phyloP scores from a whole-genome alignment of 35 echinoderm and acorn worm species.

The Eucidaris tribuloides region DNA sequence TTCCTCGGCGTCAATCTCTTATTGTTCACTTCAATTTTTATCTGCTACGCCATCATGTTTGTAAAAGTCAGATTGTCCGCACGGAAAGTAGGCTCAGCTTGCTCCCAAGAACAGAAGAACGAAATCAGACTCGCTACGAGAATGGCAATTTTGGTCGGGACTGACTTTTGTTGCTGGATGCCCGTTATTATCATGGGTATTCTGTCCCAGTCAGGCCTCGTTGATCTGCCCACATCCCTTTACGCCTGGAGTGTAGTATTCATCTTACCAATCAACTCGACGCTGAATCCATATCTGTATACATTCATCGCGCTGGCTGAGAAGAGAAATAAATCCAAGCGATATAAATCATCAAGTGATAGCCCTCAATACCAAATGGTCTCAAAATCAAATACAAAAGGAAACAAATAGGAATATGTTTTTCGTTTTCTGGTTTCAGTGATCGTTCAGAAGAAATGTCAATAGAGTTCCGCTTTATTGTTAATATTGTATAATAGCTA shows the following conservation, averaged over 20 bases:
- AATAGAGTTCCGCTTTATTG: no score
- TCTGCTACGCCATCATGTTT: constrained; percentile 57
- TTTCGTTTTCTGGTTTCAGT: no score
- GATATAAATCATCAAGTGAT: no score
- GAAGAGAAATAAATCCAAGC: neutral
- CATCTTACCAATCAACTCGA: constrained; percentile 64
- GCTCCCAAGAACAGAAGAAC: neutral
- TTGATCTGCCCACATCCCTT: constrained; percentile 25
- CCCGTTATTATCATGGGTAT: constrained; percentile 74
- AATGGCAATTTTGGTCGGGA: constrained; percentile 63
- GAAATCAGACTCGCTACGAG: constrained; percentile 49
- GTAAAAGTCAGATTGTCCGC: constrained; percentile 17
- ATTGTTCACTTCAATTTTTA: constrained; percentile 25
- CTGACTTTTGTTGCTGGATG: constrained; percentile 72
- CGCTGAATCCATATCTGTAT: constrained; percentile 66
- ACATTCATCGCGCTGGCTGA: neutral
- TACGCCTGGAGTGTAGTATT: constrained; percentile 48
- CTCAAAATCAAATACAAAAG: no score
- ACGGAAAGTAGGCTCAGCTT: neutral
- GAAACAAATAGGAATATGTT: no score
- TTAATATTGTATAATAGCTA: no score
- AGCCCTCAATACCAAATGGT: no score
- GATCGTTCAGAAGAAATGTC: no score
- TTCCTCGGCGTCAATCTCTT: constrained; percentile 50
- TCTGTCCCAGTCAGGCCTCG: constrained; percentile 9